phyloP scores from a whole-genome alignment of 2,888 invertebrate species.

The Lochmaea capreae region DNA sequence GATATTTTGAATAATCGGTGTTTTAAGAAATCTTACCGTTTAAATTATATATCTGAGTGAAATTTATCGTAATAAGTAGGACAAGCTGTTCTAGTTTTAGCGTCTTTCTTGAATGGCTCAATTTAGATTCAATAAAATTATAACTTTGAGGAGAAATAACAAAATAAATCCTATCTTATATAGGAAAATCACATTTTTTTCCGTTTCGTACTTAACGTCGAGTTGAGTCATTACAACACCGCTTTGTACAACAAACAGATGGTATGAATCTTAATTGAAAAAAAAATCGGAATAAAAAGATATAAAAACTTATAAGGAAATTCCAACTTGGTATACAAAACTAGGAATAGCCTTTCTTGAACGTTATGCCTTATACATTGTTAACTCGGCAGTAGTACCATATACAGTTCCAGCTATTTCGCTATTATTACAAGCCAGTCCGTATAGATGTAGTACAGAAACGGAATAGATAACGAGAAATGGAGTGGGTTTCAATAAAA shows the following conservation, averaged over 20 bases:
- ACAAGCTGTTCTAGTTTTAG: neutral
- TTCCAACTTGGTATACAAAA: constrained; percentile 6
- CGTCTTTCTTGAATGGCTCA: no score
- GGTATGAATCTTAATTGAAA: neutral
- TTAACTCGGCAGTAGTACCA: constrained; percentile 7
- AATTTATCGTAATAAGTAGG: neutral
- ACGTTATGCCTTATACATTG: constrained; percentile 6
- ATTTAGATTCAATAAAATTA: no score
- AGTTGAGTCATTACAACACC: neutral
- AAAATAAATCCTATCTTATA: no score
- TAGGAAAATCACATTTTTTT: no score
- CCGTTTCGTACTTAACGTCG: neutral
- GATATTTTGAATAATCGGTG: neutral
- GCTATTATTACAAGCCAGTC: constrained; percentile 1
- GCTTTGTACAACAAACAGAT: constrained; percentile 1
- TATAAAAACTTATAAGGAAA: constrained; percentile 14
- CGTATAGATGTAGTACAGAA: neutral
- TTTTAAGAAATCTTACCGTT: neutral
- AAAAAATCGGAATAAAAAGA: neutral
- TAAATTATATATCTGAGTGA: neutral
- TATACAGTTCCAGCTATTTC: constrained; percentile 1
- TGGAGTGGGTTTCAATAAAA: neutral
- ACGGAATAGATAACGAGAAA: neutral
- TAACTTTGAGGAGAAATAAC: no score
- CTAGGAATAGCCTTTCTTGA: constrained; percentile 11